A percentile compares a stretch with the other conserved stretches of the same genome.
Evolutionary conservation across 1,140 invertebrate genomes (phyloP).

Genomic region (Zaprionus davidi): DNA sequence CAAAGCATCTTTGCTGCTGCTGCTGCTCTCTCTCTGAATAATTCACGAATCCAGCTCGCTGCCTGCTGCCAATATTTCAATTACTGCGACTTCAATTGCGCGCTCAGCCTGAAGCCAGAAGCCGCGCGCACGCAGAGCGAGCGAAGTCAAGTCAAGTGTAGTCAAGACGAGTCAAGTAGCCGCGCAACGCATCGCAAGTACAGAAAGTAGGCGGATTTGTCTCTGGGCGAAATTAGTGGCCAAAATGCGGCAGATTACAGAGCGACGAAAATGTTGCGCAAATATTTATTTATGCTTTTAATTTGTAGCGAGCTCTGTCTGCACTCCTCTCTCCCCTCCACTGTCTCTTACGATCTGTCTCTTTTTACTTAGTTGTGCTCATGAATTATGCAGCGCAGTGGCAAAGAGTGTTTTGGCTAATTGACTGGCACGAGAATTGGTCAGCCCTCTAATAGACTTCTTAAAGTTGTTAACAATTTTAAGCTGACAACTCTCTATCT

Average conservation of each 20-base stretch:
- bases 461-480: conserved; percentile 11
- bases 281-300: conserved; percentile 80
- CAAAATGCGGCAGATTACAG: conserved; percentile 79
- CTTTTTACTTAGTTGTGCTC: conserved; percentile 1
- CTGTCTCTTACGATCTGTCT: background rate
- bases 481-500: background rate
- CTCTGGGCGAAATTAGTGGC: conserved; percentile 78
- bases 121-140: background rate
- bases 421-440: conserved; percentile 32
- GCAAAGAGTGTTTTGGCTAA: conserved; percentile 44
- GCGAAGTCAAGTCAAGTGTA: conserved; percentile 10
- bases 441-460: conserved; percentile 14
- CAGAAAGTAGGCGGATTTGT: conserved; percentile 65
- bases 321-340: background rate
- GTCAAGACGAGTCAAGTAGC: conserved; percentile 3
- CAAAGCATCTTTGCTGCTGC: background rate
- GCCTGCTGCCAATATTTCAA: conserved; percentile 67
- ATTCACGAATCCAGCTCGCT: conserved; percentile 54
- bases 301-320: conserved; percentile 47
- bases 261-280: conserved; percentile 64
- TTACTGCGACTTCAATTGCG: conserved; percentile 63
- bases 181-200: conserved; percentile 2
- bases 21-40: conserved; percentile 50
- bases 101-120: conserved; percentile 13
- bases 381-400: conserved; percentile 45